Evolutionary conservation across 2,797 vertebrate species (phyloP).

Genomic region (Gallinago stenura): DNA sequence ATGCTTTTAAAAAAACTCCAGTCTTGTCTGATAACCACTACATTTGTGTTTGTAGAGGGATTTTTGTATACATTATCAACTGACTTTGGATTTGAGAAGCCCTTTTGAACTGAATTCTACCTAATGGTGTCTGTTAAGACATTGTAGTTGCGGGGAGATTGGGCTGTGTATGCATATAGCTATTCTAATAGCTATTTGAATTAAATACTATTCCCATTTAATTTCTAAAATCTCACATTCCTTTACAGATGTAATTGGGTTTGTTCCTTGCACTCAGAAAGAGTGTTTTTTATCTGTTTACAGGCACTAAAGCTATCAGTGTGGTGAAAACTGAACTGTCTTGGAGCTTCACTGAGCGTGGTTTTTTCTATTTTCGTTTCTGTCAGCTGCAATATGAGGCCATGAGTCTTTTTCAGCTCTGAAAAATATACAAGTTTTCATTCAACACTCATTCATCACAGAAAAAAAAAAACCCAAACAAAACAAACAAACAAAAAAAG

Average conservation of each 20-base stretch:
- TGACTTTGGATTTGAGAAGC: background rate
- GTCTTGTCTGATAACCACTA: background rate
- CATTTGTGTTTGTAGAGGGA: background rate
- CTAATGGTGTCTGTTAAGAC: background rate
- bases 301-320: background rate
- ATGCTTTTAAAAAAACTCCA: background rate
- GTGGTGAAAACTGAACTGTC: background rate
- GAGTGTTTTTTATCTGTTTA: background rate
- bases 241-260: background rate
- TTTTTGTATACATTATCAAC: background rate
- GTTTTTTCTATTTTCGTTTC: background rate
- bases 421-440: background rate
- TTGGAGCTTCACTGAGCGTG: background rate
- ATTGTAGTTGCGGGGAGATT: background rate
- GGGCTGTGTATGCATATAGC: background rate
- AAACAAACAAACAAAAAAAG: background rate
- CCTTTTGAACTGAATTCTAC: background rate
- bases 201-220: conserved; percentile 5
- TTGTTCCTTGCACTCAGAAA: background rate
- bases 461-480: too few relatives aligned
- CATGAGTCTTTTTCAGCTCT: background rate
- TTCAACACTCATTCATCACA: background rate
- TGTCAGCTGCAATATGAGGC: background rate
- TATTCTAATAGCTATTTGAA: background rate
- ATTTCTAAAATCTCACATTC: background rate